These are phyloP conservation scores for Xanthia togata DNA, from an alignment of 2,888 invertebrate genomes.

Conservation along the genomic window DNA sequence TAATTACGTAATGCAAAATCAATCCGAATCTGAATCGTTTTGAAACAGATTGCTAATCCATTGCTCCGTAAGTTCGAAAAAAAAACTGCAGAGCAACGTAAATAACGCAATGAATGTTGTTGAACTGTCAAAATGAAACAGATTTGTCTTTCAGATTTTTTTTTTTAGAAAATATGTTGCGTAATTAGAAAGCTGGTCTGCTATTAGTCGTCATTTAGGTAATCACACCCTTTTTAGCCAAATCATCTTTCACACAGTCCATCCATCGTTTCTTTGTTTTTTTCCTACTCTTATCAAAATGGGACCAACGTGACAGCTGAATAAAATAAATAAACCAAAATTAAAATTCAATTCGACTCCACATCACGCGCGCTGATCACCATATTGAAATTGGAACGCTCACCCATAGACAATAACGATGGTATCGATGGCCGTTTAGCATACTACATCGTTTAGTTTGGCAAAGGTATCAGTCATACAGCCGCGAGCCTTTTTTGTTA, in stretches of 20 bases:
- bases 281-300: neutral
- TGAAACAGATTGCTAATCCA: too few species aligned
- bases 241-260: neutral
- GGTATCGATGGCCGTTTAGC: conserved; percentile 89
- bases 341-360: conserved; percentile 65
- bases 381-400: conserved; percentile 88
- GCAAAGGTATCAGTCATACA: conserved; percentile 73
- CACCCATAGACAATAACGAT: conserved; percentile 88
- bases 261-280: neutral
- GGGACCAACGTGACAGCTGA: neutral
- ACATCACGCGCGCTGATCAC: conserved; percentile 70
- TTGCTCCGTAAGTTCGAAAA: too few species aligned
- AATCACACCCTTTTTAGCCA: neutral
- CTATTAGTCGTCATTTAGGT: neutral
- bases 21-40: too few species aligned
- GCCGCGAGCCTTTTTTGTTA: conserved; percentile 53
- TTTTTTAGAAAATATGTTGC: too few species aligned
- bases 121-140: too few species aligned
- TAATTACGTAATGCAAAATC: too few species aligned
- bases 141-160: too few species aligned
- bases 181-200: too few species aligned
- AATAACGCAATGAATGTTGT: too few species aligned
- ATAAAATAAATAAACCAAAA: conserved; percentile 16
- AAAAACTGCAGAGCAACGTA: too few species aligned
- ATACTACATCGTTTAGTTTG: conserved; percentile 86